Percentiles rank a stretch among this genome's conserved stretches.
Evolutionary conservation across 1,140 invertebrate species (phyloP).

Genomic region (Leptoteleia sp.): DNA sequence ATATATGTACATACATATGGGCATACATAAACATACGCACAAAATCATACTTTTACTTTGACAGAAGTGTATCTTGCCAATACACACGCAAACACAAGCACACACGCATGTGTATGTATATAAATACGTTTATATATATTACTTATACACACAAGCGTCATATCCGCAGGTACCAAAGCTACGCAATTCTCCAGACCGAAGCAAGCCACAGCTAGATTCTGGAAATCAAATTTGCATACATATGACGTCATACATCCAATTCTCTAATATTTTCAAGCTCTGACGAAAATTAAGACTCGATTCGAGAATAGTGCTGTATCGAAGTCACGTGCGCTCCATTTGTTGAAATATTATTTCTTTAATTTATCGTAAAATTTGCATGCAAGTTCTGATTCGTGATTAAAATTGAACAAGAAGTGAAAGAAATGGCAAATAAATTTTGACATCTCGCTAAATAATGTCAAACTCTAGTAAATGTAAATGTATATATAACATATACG

Average conservation of each 20-base stretch:
- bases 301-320: constrained; percentile 50
- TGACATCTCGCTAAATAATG: too few species aligned
- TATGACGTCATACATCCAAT: constrained; percentile 77
- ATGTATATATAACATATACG: too few species aligned
- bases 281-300: constrained; percentile 77
- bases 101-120: constrained; percentile 7
- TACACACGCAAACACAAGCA: too few species aligned
- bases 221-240: constrained; percentile 77
- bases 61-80: constrained; percentile 36
- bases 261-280: constrained; percentile 76
- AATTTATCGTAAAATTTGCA: too few species aligned
- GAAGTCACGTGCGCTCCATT: constrained; percentile 14
- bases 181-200: constrained; percentile 74
- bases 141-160: constrained; percentile 58
- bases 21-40: constrained; percentile 37
- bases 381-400: too few species aligned
- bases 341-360: too few species aligned
- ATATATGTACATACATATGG: constrained; percentile 14
- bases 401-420: too few species aligned
- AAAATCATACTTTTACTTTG: constrained; percentile 47
- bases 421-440: too few species aligned
- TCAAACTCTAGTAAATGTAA: too few species aligned
- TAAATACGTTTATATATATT: constrained; percentile 42
- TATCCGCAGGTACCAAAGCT: constrained; percentile 74
- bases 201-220: constrained; percentile 65